A percentile compares a stretch with the other conserved stretches of the same genome.
These are phyloP conservation scores for Xanthia icteritia DNA, from an alignment of 2,888 invertebrate genomes.

Conservation along the genomic window DNA sequence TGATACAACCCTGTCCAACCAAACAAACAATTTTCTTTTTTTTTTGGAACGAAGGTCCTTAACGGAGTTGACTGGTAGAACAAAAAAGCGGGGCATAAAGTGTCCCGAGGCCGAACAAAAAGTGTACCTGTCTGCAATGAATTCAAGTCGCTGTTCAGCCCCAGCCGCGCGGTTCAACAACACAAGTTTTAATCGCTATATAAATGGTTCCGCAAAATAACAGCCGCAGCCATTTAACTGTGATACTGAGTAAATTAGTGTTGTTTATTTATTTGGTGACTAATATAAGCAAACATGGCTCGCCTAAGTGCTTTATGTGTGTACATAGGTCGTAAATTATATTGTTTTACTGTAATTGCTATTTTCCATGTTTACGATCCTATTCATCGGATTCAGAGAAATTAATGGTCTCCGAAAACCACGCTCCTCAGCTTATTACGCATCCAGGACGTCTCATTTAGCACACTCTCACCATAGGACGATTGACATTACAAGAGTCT, in stretches of 20 bases:
- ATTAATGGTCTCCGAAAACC: neutral
- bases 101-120: slow-evolving; percentile 13
- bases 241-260: slow-evolving; percentile 5
- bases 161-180: neutral
- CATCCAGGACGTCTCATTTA: neutral
- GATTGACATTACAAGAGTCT: neutral
- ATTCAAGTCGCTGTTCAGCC: neutral
- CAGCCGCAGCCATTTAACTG: neutral
- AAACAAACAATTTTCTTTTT: neutral
- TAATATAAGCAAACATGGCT: neutral
- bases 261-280: slow-evolving; percentile 20
- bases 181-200: slow-evolving; percentile 41
- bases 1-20: neutral
- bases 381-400: neutral
- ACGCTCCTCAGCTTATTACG: neutral
- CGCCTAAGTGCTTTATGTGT: neutral
- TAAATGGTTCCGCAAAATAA: slow-evolving; percentile 31
- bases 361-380: neutral
- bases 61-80: no score
- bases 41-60: neutral
- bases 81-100: neutral
- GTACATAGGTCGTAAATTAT: neutral
- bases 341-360: neutral
- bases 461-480: neutral
- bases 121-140: neutral